Percentiles rank a stretch among this genome's conserved stretches.
These are phyloP conservation scores for Eupeodes latifasciatus DNA, from an alignment of 2,888 invertebrate genomes.

Conservation along the genomic window DNA sequence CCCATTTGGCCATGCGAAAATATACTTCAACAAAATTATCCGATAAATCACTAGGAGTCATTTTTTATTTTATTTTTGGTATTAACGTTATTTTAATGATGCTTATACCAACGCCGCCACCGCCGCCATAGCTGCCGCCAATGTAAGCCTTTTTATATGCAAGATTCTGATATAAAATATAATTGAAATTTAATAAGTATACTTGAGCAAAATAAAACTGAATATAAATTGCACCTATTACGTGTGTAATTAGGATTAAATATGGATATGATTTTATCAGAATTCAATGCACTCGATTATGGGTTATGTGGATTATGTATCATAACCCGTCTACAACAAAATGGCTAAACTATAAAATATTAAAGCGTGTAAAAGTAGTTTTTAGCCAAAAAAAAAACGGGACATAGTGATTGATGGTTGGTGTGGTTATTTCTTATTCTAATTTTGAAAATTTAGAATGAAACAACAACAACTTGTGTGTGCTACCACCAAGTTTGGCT, in stretches of 20 bases:
- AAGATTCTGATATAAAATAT: not conserved
- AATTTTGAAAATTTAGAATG: too few relatives aligned
- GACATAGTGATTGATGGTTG: too few relatives aligned
- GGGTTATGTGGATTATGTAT: not conserved
- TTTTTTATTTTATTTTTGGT: not conserved
- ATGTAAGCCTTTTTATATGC: not conserved
- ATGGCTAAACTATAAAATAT: too few relatives aligned
- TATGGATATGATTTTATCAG: constrained; percentile 5
- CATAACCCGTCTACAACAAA: too few relatives aligned
- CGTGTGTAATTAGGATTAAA: constrained; percentile 2
- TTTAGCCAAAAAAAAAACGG: too few relatives aligned
- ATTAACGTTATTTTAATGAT: not conserved
- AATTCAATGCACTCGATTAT: not conserved
- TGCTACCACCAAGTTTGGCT: too few relatives aligned
- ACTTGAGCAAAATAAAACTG: not conserved
- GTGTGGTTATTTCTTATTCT: too few relatives aligned
- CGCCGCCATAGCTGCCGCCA: too few relatives aligned
- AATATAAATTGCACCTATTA: not conserved
- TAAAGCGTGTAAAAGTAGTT: too few relatives aligned
- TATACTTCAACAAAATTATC: constrained; percentile 24
- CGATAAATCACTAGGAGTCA: not conserved
- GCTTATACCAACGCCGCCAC: too few relatives aligned
- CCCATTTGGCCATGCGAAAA: constrained; percentile 33
- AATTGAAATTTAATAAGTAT: not conserved
- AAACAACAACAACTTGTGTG: too few relatives aligned